Evolutionary conservation across 2,888 invertebrate species (phyloP).

Genomic region (Epiblema foenella): DNA sequence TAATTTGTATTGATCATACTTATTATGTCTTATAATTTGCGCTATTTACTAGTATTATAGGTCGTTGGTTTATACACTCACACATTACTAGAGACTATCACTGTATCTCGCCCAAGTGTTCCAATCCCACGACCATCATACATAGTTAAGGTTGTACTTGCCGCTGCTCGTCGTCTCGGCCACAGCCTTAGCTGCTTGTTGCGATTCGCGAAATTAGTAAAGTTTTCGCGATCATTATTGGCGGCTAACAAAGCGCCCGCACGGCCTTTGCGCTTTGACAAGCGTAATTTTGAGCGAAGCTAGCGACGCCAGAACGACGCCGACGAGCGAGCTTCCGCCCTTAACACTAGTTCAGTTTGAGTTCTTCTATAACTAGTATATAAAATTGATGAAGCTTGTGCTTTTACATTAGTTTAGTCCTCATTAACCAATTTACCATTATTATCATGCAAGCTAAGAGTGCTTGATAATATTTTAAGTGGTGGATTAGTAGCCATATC

Average conservation of each 20-base stretch:
- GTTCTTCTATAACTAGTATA: constrained; percentile 26
- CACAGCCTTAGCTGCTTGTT: constrained; percentile 51
- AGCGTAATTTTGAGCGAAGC: constrained; percentile 63
- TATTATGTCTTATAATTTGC: no score
- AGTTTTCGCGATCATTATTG: constrained; percentile 76
- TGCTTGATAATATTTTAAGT: no score
- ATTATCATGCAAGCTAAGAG: no score
- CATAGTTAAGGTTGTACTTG: neutral
- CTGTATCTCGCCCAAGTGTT: no score
- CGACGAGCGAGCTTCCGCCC: constrained; percentile 34
- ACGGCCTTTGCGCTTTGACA: constrained; percentile 60
- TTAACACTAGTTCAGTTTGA: constrained; percentile 31
- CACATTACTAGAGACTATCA: no score
- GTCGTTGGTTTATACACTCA: no score
- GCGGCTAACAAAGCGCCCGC: constrained; percentile 69
- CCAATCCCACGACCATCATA: no score
- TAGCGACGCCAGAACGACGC: constrained; percentile 25
- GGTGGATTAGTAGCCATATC: no score
- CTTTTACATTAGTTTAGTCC: neutral
- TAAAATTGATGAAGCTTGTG: neutral
- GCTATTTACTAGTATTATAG: no score
- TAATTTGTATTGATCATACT: no score
- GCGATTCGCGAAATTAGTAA: constrained; percentile 73
- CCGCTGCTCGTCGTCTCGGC: neutral
- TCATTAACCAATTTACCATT: no score